Base-by-base conservation (phyloP, 2,113 vertebrate genomes). In the Numida meleagris region DNA sequence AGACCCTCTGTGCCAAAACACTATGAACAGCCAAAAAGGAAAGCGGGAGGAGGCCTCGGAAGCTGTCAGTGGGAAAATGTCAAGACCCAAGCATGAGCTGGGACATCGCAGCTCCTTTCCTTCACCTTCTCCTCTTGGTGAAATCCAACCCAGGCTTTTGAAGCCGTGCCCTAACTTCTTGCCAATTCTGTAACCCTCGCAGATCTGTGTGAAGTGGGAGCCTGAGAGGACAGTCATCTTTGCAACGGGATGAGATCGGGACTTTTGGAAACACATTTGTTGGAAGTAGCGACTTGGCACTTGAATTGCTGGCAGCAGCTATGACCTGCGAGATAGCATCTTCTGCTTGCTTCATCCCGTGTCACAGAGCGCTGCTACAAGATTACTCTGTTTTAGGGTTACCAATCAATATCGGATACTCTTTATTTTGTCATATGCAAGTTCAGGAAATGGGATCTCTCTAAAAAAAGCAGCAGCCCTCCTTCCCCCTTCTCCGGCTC, bases 291-390 rank as follows among this genome's bases (percentile, higher is more conserved):
- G 90, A 82, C 95, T 90, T 96, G 96, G 94, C 95, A 93, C 93
- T 77, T 0, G 17, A 91, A 83, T 66, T 94, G 94, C 94, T 96
- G 97, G 97, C 95, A 94, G 94, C 83, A 96, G 97, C 95, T 97
- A 65, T 95, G 95, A 97, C 84, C 90, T 94, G 95, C 4, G 71
- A 42, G 94, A 97, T 96, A 94, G 61, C 95, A 97, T 96, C 95
- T 21, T 85, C 91, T 62, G 63, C 65, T 82, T 77, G 94, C 97
- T 96, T 96, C 90, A 85, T 74, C 96, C 88, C n/a, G 16, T 29
- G 95, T 95, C 2, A 55, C 76, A 50, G 38, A 82, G 88, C 7
- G 59, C 57, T 19, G 82, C 80, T 89, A 42, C 70, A 57, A 82
- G 87, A 89, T 25, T 46, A 7, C 68, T 46, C 58, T 74, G 80